phyloP scores from a whole-genome alignment of 1,140 invertebrate species.

The Dolichoris vasculosae region DNA sequence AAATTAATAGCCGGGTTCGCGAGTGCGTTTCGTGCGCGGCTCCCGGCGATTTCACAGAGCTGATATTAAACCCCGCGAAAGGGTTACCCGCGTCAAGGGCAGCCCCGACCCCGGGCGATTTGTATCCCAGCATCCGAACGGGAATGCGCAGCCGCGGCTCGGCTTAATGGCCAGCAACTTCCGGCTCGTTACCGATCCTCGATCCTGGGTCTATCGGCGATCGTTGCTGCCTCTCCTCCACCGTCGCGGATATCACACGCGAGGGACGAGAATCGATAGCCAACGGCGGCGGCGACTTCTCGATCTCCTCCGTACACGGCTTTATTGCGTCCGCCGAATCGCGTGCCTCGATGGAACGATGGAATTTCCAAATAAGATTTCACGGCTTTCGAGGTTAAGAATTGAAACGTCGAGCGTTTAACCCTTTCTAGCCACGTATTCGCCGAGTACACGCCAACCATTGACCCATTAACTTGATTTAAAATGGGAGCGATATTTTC shows the following conservation, averaged over 20 bases:
- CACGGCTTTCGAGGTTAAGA: neutral
- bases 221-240: neutral
- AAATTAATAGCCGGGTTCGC: constrained; percentile 25
- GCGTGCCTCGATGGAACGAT: neutral
- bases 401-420: neutral
- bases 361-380: neutral
- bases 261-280: neutral
- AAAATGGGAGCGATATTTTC: neutral
- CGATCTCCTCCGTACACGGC: neutral
- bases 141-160: neutral
- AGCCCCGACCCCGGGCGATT: neutral
- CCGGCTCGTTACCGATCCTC: constrained; percentile 32
- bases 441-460: neutral
- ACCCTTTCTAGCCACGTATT: neutral
- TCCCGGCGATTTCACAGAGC: constrained; percentile 33
- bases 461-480: neutral
- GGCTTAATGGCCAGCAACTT: constrained; percentile 30
- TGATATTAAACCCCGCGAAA: neutral
- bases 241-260: constrained; percentile 1
- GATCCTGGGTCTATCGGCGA: neutral
- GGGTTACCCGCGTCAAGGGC: neutral
- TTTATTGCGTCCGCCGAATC: neutral
- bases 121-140: neutral
- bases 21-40: neutral
- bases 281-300: neutral